Base-by-base conservation (phyloP, 2,113 vertebrate species). In the Microcebus tavaratra region DNA sequence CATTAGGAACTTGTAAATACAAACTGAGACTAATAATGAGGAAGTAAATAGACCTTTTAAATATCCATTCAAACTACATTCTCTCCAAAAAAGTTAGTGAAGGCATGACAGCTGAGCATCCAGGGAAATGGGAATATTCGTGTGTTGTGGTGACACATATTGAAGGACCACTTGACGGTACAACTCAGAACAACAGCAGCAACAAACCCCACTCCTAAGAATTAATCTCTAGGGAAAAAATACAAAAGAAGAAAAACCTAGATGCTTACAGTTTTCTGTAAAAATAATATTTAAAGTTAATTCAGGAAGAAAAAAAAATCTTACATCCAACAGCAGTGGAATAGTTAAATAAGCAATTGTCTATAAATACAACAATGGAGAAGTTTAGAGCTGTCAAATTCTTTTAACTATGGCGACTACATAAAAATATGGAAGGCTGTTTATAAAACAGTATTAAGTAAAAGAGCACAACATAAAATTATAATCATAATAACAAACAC, bases 381-480 rank as follows among this genome's bases (percentile, higher is more conserved):
- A 61, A 57, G 39, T 14, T 65, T 39, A 39, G 8, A 42, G 31
- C 29, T 63, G 91, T 80, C 75, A 81, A 82, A 55, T 25, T 34
- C 4, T 68, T 34, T 57, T 57, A 45, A 86, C 34, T 59, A 23
- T 59, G 61, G 36, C 4, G n/a, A 65, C 81, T 88, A n/a, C 0
- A 15, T 65, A 55, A 86, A 79, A 42, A n/a, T 20, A 53, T 23
- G 10, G 8, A 91, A 89, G n/a, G 70, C 87, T 53, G 45, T 42
- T 63, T 88, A 75, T 70, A 68, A 89, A 68, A 78, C 31, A 70
- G 42, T 65, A 42, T 50, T 48, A 36, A 90, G 17, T 75, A 50
- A 93, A 91, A 94, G 15, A 57, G 2, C 48, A 84, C 17, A 79
- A n/a, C 34, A 50, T 78, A 42, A 79, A 91, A 67, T 36, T 88